Evolutionary conservation across 2,888 invertebrate species (phyloP), one percentile per base, ranked within the genome.

Genomic region (Camponotus fellah): DNA sequence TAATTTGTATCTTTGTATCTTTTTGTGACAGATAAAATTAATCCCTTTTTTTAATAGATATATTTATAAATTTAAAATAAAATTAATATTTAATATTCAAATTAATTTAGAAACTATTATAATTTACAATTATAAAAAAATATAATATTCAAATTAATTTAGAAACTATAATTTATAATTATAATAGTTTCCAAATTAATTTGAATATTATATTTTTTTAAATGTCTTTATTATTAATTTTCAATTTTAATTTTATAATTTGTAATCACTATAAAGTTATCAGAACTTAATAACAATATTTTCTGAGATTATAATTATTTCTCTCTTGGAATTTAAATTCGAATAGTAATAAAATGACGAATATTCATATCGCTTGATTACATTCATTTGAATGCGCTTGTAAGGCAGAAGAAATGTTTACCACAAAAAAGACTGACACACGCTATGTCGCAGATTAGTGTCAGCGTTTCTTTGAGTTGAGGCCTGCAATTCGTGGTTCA

Each of bases 401-500:
- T 37, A 72, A 80, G 26, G 60, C 43, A 26, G 26, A 9, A 26
- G 26, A 9, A 60, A 49, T 72, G 79, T 80, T 80, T 80, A 72
- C n/a, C 4, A 37, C 4, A 72, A 72, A 62, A 80, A 80, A n/a
- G n/a, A 26, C 17, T 71, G 71, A 58, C 43, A 17, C 46, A 68
- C 10, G 66, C 32, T 77, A 4, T 9, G 2, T 14, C n/a, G 17
- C 17, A 72, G 37, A 80, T 72, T 71, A 60, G 60, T 37, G 71
- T 79, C 79, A 62, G 72, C 79, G 5, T 71, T 77, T 79, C 26
- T 79, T 80, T 62, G n/a, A 71, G 12, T 17, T 37, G 60, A 72
- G 17, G 34, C 37, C n/a, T 72, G 49, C 37, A 60, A 60, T 49
- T 80, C n/a, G 12, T 60, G 14, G 26, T 72, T 80, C 72, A 72